Base-by-base conservation (phyloP, 2,797 vertebrate genomes). In the Pterois miles region DNA sequence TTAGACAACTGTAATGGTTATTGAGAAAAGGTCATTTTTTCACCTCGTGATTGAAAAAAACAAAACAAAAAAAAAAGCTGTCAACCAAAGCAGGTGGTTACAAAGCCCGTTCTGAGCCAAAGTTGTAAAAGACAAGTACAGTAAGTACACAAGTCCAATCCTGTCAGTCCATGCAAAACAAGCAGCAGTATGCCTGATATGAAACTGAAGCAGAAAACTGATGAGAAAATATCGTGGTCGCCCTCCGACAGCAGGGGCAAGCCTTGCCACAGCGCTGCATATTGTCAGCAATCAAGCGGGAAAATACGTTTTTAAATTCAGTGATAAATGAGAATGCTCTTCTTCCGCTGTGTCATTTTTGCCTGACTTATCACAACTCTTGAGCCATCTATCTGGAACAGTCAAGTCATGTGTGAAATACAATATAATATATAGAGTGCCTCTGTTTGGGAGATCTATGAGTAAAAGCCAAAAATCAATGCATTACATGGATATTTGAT, bases 261-360 rank as follows among this genome's bases (percentile, higher is more conserved):
- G 22, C n/a, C 23, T 48, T 22, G 10, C 11, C 4, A 3, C 57
- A 69, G 65, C 48, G 0, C 13, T 13, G 9, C 63, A 14, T 58
- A n/a, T 43, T 82, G 34, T 65, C 3, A 52, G 27, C 20, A 80
- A 68, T 10, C 13, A 16, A 80, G 36, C 43, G 20, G 40, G 25
- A 78, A 74, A 77, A 68, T 10, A 5, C 5, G 69, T 69, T 70
- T 74, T 9, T 33, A 71, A 75, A 81, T 65, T 71, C 48, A 65
- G 59, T 31, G 40, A 75, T 25, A n/a, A 27, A 0, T 48, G 46
- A 72, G 1, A 78, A 58, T 5, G 23, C 40, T 67, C 22, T 5
- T 20, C 33, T 38, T 54, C 31, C 18, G 52, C 52, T 50, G 25
- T 65, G 58, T 66, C 18, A 34, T 57, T 65, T 57, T 74, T 20